phyloP scores from a whole-genome alignment of 2,888 invertebrate species.

The Galerucella pusilla region DNA sequence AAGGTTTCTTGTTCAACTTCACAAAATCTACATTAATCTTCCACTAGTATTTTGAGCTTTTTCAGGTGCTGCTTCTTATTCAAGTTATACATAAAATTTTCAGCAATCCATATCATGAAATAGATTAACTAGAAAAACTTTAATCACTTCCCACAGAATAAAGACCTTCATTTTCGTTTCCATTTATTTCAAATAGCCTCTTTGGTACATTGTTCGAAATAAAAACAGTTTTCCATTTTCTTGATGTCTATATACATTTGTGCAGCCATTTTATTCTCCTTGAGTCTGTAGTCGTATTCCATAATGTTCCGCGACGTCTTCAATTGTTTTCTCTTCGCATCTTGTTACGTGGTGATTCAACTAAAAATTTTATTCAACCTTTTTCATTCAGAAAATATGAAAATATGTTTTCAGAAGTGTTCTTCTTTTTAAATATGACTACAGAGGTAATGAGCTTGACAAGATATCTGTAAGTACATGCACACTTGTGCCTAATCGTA shows the following conservation, averaged over 20 bases:
- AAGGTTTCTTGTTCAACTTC: too few species aligned
- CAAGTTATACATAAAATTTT: too few species aligned
- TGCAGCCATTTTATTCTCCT: constrained; percentile 25
- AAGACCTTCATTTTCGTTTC: constrained; percentile 9
- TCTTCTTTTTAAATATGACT: too few species aligned
- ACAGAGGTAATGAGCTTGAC: too few species aligned
- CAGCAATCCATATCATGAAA: neutral
- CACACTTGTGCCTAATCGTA: too few species aligned
- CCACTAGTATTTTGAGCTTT: too few species aligned
- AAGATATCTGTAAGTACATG: too few species aligned
- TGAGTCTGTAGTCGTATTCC: constrained; percentile 29
- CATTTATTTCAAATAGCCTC: constrained; percentile 22
- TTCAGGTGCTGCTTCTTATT: too few species aligned
- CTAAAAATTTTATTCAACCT: neutral
- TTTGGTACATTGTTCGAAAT: constrained; percentile 20
- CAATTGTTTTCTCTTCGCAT: constrained; percentile 8
- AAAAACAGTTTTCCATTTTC: constrained; percentile 29
- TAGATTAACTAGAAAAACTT: neutral
- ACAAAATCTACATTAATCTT: too few species aligned
- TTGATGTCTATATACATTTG: constrained; percentile 27
- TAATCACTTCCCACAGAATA: neutral
- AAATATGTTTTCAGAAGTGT: neutral
- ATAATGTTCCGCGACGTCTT: constrained; percentile 19
- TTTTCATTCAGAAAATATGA: neutral
- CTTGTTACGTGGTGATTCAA: neutral